Conservation (phyloP, 2,797 vertebrate species). For the Micropoecilia bifurca region DNA sequence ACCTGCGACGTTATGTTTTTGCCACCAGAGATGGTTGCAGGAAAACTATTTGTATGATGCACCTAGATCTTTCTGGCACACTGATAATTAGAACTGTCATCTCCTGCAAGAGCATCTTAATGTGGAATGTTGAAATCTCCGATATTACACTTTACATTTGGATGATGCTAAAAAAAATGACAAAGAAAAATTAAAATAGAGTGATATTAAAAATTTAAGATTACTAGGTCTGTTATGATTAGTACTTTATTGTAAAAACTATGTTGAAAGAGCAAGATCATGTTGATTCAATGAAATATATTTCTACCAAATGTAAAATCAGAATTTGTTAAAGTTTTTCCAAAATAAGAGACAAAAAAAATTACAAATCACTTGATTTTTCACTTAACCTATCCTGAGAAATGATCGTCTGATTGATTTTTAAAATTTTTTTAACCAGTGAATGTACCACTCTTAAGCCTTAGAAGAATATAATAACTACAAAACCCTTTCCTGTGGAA, state of each 20-base stretch:
- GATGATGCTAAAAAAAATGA: conserved; percentile 16
- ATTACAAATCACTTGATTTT: background rate
- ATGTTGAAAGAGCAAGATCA: background rate
- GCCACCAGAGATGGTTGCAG: conserved; percentile 69
- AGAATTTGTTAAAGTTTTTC: background rate
- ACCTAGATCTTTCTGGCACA: conserved; percentile 72
- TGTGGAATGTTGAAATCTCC: conserved; percentile 56
- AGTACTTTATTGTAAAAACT: background rate
- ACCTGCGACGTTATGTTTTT: conserved; percentile 66
- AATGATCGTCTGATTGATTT: background rate
- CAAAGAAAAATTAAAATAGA: background rate
- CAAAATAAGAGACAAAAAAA: background rate
- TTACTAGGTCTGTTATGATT: conserved; percentile 4
- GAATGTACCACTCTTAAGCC: background rate
- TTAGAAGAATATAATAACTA: background rate
- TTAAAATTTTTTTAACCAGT: background rate
- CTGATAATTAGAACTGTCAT: conserved; percentile 65
- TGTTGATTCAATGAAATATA: background rate
- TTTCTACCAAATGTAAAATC: background rate
- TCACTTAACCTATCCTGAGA: background rate
- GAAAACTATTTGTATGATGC: conserved; percentile 68
- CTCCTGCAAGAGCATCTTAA: conserved; percentile 62
- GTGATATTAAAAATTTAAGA: conserved; percentile 25
- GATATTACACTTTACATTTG: conserved; percentile 28
- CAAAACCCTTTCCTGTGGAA: background rate